Percentiles rank a stretch among this genome's conserved stretches.
These are phyloP conservation scores for Eleginops maclovinus DNA, from an alignment of 2,113 vertebrate species.

Conservation along the genomic window DNA sequence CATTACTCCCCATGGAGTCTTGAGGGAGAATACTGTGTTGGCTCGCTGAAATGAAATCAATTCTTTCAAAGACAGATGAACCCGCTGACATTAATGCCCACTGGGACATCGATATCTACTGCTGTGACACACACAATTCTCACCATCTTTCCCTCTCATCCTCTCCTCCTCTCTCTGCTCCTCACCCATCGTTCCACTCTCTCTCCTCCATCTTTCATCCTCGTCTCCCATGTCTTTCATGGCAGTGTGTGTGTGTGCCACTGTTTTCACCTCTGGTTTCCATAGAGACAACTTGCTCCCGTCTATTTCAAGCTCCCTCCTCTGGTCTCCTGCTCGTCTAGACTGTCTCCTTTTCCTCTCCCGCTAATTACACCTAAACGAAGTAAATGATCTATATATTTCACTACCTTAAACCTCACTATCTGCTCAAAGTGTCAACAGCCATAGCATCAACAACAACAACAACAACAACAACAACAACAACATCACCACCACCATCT, in stretches of 20 bases:
- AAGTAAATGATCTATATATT: slow-evolving; percentile 41
- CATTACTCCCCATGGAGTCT: slow-evolving; percentile 12
- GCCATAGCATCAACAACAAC: no score
- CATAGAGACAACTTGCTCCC: slow-evolving; percentile 85
- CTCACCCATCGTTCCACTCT: slow-evolving; percentile 18
- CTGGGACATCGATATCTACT: slow-evolving; percentile 48
- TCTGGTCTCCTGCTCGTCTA: slow-evolving; percentile 72
- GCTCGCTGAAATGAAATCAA: slow-evolving; percentile 56
- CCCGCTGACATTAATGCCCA: slow-evolving; percentile 49
- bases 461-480: no score
- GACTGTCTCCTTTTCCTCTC: slow-evolving; percentile 46
- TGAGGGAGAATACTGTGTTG: slow-evolving; percentile 33
- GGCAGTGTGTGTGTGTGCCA: slow-evolving; percentile 63
- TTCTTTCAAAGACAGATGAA: slow-evolving; percentile 56
- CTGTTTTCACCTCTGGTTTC: slow-evolving; percentile 82
- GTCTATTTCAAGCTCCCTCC: slow-evolving; percentile 83
- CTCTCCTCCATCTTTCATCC: slow-evolving; percentile 66
- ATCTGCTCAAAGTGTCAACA: no score
- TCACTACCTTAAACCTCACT: slow-evolving; percentile 10
- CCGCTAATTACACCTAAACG: slow-evolving; percentile 56
- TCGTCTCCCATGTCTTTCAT: slow-evolving; percentile 75
- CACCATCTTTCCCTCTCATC: not conserved
- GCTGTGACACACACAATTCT: slow-evolving; percentile 43
- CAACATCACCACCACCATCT: no score
- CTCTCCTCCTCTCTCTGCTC: slow-evolving; percentile 13